Evolutionary conservation across 2,888 invertebrate genomes (phyloP).

Genomic region (Spodoptera picta): DNA sequence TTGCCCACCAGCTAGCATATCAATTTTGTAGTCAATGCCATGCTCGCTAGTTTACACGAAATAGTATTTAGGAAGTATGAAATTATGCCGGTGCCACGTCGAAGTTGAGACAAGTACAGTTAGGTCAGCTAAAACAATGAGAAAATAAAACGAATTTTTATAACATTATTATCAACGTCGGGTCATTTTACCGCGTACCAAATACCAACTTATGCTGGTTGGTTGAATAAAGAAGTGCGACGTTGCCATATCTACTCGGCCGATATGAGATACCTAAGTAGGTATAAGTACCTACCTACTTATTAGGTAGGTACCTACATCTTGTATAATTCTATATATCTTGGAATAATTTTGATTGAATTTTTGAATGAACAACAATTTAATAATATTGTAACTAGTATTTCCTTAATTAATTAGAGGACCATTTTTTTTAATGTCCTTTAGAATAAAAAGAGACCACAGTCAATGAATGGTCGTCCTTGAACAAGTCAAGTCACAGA

Average conservation of each 20-base stretch:
- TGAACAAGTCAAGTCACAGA: no score
- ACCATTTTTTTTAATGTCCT: background rate
- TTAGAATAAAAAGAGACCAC: no score
- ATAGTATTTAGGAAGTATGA: conserved; percentile 16
- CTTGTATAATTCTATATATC: no score
- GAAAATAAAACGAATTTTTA: background rate
- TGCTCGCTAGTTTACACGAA: conserved; percentile 20
- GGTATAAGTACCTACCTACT: conserved; percentile 1
- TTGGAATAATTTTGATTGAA: no score
- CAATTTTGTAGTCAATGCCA: conserved; percentile 53
- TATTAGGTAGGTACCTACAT: background rate
- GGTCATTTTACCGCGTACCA: conserved; percentile 25
- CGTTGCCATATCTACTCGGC: conserved; percentile 55
- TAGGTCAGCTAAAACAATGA: conserved; percentile 1
- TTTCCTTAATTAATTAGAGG: no score
- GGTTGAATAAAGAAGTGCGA: conserved; percentile 45
- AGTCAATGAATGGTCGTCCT: no score
- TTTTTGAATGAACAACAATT: no score
- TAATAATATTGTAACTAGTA: no score
- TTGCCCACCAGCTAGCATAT: conserved; percentile 43
- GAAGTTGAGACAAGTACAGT: conserved; percentile 11
- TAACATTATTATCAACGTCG: conserved; percentile 6
- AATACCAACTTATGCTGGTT: conserved; percentile 21
- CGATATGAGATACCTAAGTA: conserved; percentile 20
- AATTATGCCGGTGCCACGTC: conserved; percentile 18